Evolutionary conservation across 1,140 invertebrate species (phyloP), one percentile per base, ranked within the genome.

Genomic region (Temnothorax curvispinosus): DNA sequence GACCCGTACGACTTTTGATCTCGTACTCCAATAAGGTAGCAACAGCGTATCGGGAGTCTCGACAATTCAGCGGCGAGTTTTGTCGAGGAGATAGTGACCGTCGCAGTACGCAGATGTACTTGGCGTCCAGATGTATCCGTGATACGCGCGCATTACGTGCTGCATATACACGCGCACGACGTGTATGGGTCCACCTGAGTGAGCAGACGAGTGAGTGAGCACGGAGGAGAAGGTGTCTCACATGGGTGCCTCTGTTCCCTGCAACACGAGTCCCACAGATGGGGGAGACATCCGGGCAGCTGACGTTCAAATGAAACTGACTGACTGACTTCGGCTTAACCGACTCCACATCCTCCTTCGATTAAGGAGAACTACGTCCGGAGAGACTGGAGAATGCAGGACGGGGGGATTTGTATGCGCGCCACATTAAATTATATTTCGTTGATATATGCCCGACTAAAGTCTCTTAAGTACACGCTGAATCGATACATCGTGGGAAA

Each of bases 261-360:
- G 93, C 93, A 94, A 94, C 94, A 94, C 94, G 94, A 94, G 93
- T 93, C 92, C 92, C 92, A 94, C 92, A 95, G 93, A 95, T 94
- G 94, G 94, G 94, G 94, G 94, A 95, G 94, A 95, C 94, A 95
- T 95, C 95, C 95, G 94, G 95, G 94, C 95, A 95, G 95, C 95
- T 95, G 95, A 95, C 95, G 94, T 95, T 93, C 94, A 93, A 95
- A 94, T 93, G 93, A 95, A 93, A 94, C 94, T 95, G 94, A 95
- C 94, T 93, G 94, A 94, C 94, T 95, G 95, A 95, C 94, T 95
- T 95, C 92, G 94, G 94, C 94, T 95, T 94, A 95, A 95, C 95
- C 94, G 94, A 95, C 94, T 95, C 95, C 95, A 95, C 95, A 95
- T 95, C 95, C 95, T 95, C 92, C 94, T 93, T 95, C 94, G 95